phyloP scores from a whole-genome alignment of 2,888 invertebrate species.

The Leucoptera coffeella region DNA sequence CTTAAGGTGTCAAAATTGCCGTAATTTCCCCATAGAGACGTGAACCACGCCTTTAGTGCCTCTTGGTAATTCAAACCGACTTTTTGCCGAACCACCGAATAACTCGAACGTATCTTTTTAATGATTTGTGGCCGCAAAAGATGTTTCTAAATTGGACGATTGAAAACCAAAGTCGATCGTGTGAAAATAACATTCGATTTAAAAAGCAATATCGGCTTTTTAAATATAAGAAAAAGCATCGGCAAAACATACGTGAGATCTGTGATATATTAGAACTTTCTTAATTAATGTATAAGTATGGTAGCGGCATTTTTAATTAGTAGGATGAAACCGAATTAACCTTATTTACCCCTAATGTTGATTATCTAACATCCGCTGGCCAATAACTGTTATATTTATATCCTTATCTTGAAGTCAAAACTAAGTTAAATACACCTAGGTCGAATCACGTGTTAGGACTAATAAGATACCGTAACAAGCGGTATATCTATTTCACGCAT shows the following conservation, averaged over 20 bases:
- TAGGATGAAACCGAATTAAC: no score
- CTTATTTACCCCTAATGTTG: no score
- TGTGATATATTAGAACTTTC: no score
- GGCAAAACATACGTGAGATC: no score
- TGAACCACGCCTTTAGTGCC: conserved; percentile 26
- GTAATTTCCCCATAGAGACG: conserved; percentile 32
- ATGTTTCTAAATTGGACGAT: conserved; percentile 42
- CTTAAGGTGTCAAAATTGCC: conserved; percentile 50
- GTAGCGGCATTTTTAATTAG: no score
- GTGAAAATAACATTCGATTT: conserved; percentile 29
- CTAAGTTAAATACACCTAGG: no score
- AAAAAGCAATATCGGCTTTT: not conserved
- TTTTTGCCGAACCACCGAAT: conserved; percentile 31
- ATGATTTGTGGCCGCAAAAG: conserved; percentile 43
- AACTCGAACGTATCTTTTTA: conserved; percentile 33
- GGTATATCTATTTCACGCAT: conserved; percentile 37
- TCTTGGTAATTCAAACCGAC: conserved; percentile 29
- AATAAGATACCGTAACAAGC: no score
- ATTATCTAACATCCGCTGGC: no score
- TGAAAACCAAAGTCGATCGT: conserved; percentile 30
- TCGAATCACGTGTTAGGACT: no score
- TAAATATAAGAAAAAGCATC: conserved; percentile 1
- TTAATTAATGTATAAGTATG: no score
- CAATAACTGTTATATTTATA: no score
- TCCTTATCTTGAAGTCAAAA: no score